Evolutionary conservation across 1,140 invertebrate genomes (phyloP).

Genomic region (Musca vetustissima): DNA sequence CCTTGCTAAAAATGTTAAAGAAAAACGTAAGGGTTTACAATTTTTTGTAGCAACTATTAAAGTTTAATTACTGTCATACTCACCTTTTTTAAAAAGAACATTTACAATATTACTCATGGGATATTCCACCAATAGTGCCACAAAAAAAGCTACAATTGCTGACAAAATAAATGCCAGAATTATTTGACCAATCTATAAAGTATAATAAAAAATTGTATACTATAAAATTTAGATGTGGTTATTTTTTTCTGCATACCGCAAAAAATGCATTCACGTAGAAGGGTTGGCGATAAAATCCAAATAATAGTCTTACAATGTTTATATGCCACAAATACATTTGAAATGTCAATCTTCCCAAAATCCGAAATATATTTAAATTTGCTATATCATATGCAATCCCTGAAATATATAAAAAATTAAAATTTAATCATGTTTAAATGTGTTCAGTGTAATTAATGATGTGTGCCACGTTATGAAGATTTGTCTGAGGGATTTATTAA

Average conservation of each 20-base stretch:
- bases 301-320: not conserved
- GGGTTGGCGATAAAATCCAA: not conserved
- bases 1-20: no score
- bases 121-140: not conserved
- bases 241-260: not conserved
- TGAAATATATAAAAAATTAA: constrained; percentile 8
- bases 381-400: constrained; percentile 7
- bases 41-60: not conserved
- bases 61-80: not conserved
- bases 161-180: not conserved
- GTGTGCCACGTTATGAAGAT: no score
- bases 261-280: not conserved
- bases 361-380: not conserved
- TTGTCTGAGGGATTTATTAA: no score
- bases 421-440: no score
- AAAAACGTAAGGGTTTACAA: not conserved
- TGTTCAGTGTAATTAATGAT: no score
- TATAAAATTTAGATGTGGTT: no score
- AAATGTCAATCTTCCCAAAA: constrained; percentile 10
- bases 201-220: not conserved
- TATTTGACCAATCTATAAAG: not conserved
- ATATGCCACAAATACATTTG: constrained; percentile 5
- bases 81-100: not conserved
- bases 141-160: not conserved
- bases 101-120: not conserved